These are phyloP conservation scores for Drosophila trapezifrons DNA, from an alignment of 1,140 invertebrate species.

Conservation along the genomic window DNA sequence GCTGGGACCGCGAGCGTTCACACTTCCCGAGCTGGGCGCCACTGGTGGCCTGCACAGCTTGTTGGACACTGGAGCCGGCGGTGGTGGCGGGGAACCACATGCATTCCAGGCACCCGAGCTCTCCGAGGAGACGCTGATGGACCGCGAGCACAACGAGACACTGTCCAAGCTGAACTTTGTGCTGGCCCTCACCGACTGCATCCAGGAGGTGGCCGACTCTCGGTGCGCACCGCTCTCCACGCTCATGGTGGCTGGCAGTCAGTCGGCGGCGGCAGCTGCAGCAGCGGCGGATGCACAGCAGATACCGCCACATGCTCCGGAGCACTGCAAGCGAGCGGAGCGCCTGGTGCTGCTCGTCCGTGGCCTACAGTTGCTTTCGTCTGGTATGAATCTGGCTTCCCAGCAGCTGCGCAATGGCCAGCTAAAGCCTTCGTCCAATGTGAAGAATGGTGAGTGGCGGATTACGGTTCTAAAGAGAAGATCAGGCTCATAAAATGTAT, in stretches of 20 bases:
- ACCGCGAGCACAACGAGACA: constrained; percentile 97
- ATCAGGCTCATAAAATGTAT: neutral
- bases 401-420: constrained; percentile 92
- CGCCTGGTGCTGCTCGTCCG: constrained; percentile 95
- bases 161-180: constrained; percentile 97
- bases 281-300: constrained; percentile 51
- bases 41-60: constrained; percentile 87
- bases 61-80: constrained; percentile 84
- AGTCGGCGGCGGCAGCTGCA: constrained; percentile 50
- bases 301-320: constrained; percentile 85
- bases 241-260: constrained; percentile 83
- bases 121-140: constrained; percentile 97
- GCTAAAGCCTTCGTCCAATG: constrained; percentile 94
- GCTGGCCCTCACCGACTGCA: constrained; percentile 94
- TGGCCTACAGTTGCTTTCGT: constrained; percentile 95
- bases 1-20: constrained; percentile 89
- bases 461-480: neutral
- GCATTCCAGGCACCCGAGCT: constrained; percentile 94
- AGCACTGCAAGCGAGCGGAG: constrained; percentile 89
- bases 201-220: constrained; percentile 93
- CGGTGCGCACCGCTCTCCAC: constrained; percentile 89
- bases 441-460: constrained; percentile 90
- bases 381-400: constrained; percentile 95
- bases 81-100: constrained; percentile 86
- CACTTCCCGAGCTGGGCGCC: constrained; percentile 90